Conservation (phyloP, 2,113 vertebrate genomes). For the Xiphorhynchus elegans region DNA sequence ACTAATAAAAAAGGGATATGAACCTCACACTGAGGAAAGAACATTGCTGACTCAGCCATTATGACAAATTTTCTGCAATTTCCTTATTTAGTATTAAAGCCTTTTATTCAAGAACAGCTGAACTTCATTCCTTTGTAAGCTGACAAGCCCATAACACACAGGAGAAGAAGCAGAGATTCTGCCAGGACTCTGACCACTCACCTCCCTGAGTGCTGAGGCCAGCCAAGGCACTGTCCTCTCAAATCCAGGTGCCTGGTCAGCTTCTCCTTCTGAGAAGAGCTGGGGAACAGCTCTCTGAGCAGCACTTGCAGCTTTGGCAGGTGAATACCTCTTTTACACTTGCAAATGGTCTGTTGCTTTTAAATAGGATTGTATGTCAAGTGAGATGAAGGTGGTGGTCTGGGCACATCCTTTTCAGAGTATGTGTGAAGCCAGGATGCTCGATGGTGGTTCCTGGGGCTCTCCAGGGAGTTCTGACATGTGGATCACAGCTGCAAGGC, state of each 20-base stretch:
- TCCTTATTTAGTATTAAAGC: neutral
- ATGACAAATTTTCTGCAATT: neutral
- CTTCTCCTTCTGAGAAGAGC: neutral
- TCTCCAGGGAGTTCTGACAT: neutral
- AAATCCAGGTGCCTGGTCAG: neutral
- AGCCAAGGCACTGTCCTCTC: neutral
- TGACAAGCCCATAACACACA: neutral
- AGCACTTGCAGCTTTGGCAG: neutral
- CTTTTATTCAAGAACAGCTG: neutral
- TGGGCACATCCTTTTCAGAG: neutral
- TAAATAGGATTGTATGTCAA: neutral
- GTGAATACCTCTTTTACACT: neutral
- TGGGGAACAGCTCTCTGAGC: neutral
- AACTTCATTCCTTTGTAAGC: neutral
- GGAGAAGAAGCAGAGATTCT: neutral
- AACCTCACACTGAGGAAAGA: neutral
- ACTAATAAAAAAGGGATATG: neutral
- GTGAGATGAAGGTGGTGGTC: fast-evolving
- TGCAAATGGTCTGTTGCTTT: neutral
- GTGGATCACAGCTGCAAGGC: neutral
- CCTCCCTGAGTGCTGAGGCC: fast-evolving
- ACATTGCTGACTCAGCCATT: neutral
- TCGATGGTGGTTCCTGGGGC: neutral
- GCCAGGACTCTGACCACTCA: neutral
- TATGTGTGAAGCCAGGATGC: neutral